Evolutionary conservation across 2,797 vertebrate genomes (phyloP).

Genomic region (Poeciliopsis infans): DNA sequence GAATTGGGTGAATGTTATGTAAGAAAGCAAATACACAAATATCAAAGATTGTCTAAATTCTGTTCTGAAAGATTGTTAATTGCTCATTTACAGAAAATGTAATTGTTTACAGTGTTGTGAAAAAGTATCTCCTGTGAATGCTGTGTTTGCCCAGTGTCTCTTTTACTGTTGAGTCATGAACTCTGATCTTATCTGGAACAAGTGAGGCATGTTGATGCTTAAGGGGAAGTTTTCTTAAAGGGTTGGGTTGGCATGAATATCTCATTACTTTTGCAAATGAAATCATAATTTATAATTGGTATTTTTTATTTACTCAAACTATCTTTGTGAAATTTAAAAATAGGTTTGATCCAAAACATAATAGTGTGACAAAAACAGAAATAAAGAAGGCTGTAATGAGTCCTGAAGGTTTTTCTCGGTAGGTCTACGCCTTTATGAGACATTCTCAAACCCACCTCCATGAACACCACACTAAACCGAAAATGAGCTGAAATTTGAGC

Average conservation of each 20-base stretch:
- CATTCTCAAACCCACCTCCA: not conserved
- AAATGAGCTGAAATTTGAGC: not conserved
- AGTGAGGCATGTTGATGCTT: not conserved
- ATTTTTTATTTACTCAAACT: not conserved
- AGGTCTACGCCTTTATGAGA: not conserved
- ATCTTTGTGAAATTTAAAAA: not conserved
- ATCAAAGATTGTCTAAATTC: not conserved
- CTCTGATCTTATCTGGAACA: not conserved
- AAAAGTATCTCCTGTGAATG: not conserved
- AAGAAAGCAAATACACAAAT: not conserved
- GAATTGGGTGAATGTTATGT: constrained; percentile 30
- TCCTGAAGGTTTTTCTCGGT: too few relatives aligned
- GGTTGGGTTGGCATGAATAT: not conserved
- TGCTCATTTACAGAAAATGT: not conserved
- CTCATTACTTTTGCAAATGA: not conserved
- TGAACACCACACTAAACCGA: not conserved
- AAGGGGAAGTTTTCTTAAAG: not conserved
- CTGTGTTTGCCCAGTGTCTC: not conserved
- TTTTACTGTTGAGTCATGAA: not conserved
- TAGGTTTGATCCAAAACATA: not conserved
- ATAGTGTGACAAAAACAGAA: not conserved
- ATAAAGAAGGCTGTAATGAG: not conserved
- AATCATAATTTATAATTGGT: not conserved
- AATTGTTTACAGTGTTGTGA: not conserved
- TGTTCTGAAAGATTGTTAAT: not conserved